phyloP scores from a whole-genome alignment of 2,888 invertebrate species.

The Argynnis bischoffii region DNA sequence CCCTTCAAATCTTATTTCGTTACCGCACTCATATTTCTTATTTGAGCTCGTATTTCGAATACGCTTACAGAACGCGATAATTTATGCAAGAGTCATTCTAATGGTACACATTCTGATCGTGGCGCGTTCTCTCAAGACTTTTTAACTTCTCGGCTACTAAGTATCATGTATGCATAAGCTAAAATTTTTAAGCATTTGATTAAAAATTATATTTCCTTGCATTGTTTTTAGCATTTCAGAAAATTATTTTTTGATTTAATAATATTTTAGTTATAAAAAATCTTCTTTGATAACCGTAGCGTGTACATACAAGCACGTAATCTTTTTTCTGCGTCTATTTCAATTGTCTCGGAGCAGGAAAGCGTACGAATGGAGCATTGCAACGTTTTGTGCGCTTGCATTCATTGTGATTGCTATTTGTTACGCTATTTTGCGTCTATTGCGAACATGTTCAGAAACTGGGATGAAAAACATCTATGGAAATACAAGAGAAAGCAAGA shows the following conservation, averaged over 20 bases:
- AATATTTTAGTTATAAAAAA: background rate
- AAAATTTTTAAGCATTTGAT: too few species aligned
- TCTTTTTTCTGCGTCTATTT: conserved; percentile 29
- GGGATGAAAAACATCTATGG: conserved; percentile 22
- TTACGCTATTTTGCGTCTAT: conserved; percentile 31
- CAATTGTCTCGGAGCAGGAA: conserved; percentile 36
- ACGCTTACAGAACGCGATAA: background rate
- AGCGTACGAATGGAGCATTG: conserved; percentile 32
- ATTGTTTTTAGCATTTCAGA: too few species aligned
- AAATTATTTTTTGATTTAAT: background rate
- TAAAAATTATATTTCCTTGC: too few species aligned
- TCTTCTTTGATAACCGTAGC: conserved; percentile 15
- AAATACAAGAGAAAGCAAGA: conserved; percentile 24
- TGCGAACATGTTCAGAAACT: conserved; percentile 23
- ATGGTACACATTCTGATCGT: background rate
- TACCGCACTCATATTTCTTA: conserved; percentile 7
- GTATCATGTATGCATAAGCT: background rate
- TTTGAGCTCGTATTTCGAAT: background rate
- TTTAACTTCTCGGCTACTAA: background rate
- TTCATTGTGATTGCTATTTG: conserved; percentile 37
- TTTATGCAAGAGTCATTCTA: conserved; percentile 5
- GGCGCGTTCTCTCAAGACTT: background rate
- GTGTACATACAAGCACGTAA: conserved; percentile 12
- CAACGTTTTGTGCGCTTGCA: conserved; percentile 33
- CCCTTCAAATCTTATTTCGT: conserved; percentile 5